Percentiles rank a stretch among this genome's conserved stretches.
These are phyloP conservation scores for Pocillopora meandrina DNA, from an alignment of 92 coral and sea anemone species.

Conservation along the genomic window DNA sequence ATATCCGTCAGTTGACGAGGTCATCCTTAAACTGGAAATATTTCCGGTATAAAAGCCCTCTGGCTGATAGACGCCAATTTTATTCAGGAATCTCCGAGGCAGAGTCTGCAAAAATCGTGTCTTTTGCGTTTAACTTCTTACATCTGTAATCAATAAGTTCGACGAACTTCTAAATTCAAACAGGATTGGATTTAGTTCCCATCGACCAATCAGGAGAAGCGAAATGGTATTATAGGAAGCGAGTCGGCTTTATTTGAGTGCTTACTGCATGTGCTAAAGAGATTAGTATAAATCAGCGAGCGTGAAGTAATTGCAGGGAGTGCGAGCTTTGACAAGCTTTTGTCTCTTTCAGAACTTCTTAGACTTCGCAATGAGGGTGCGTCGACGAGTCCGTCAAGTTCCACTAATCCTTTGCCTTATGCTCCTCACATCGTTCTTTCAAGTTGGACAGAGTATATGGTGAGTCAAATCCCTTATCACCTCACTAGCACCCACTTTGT, in stretches of 20 bases:
- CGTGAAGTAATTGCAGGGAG: constrained; percentile 50
- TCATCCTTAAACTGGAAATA: constrained; percentile 34
- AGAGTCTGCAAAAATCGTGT: neutral
- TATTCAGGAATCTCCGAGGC: neutral
- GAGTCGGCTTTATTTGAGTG: constrained; percentile 36
- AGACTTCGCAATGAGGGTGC: constrained; percentile 65
- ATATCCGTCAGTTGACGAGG: constrained; percentile 33
- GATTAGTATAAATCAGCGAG: constrained; percentile 57
- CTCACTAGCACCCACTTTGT: constrained; percentile 5
- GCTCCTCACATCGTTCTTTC: constrained; percentile 76
- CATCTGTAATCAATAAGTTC: constrained; percentile 86
- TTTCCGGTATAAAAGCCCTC: constrained; percentile 51
- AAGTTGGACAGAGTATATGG: constrained; percentile 80
- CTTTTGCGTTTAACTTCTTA: constrained; percentile 7
- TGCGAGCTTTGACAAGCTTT: constrained; percentile 36
- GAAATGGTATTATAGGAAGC: constrained; percentile 50
- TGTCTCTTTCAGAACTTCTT: constrained; percentile 58
- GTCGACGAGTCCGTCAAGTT: constrained; percentile 61
- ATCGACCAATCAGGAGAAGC: constrained; percentile 73
- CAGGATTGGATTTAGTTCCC: constrained; percentile 46
- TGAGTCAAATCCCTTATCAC: constrained; percentile 33
- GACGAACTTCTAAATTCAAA: constrained; percentile 67
- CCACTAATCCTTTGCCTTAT: constrained; percentile 62
- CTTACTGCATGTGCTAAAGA: constrained; percentile 64
- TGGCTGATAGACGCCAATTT: constrained; percentile 37